Conservation (phyloP, 1,140 invertebrate species). For the Paracyclopina nana region DNA sequence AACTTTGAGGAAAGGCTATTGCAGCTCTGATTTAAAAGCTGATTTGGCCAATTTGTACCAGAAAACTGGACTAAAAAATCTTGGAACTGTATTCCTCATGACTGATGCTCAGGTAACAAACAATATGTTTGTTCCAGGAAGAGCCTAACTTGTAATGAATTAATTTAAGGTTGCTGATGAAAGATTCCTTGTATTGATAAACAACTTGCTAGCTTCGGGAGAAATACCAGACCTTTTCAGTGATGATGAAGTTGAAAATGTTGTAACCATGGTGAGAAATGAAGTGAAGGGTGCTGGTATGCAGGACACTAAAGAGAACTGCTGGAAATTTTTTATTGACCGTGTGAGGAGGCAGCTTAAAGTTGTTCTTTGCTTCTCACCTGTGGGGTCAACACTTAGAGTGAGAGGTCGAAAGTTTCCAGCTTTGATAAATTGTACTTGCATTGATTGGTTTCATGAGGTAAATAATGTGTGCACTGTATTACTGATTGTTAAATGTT, state of each 20-base stretch:
- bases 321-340: conserved; percentile 95
- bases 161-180: no score
- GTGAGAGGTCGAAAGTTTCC: conserved; percentile 84
- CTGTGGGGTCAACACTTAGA: conserved; percentile 52
- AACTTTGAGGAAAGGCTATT: conserved; percentile 77
- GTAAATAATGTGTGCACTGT: not conserved
- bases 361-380: conserved; percentile 32
- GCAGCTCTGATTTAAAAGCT: conserved; percentile 67
- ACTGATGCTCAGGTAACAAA: conserved; percentile 93
- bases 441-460: conserved; percentile 93
- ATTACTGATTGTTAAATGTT: conserved; percentile 22
- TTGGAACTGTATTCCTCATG: conserved; percentile 85
- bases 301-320: conserved; percentile 70
- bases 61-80: conserved; percentile 78
- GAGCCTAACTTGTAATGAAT: no score
- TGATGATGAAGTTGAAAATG: conserved; percentile 89
- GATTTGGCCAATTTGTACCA: conserved; percentile 67
- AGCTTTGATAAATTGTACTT: conserved; percentile 78
- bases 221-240: conserved; percentile 86
- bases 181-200: conserved; percentile 81
- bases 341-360: conserved; percentile 71
- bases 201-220: conserved; percentile 85
- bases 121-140: no score
- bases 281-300: conserved; percentile 38
- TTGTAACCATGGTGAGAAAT: conserved; percentile 64